Evolutionary conservation across 2,113 vertebrate species (phyloP).

Genomic region (Nibea albiflora): DNA sequence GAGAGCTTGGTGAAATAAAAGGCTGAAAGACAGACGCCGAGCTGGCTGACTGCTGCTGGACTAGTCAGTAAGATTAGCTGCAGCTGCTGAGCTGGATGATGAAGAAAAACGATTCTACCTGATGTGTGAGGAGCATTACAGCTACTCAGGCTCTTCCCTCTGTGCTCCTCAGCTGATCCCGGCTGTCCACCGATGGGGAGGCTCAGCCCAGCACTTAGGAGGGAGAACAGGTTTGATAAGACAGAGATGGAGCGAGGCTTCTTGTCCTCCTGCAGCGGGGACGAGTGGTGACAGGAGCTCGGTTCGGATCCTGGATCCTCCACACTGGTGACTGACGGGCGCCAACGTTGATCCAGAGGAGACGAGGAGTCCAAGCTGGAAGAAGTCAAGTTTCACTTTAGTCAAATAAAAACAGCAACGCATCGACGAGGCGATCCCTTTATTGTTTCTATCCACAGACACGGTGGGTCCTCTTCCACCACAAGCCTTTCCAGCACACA

Average conservation of each 20-base stretch:
- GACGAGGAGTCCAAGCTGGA: not conserved
- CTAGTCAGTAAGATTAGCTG: no score
- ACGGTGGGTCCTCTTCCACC: no score
- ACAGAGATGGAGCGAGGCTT: constrained; percentile 1
- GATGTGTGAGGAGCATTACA: not conserved
- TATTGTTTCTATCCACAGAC: no score
- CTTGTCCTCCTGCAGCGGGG: not conserved
- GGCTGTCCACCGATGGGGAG: constrained; percentile 1
- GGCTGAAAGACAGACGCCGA: no score
- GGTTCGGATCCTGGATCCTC: not conserved
- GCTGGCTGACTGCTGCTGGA: no score
- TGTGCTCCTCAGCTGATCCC: constrained; percentile 4
- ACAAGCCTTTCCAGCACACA: no score
- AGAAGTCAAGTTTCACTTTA: not conserved
- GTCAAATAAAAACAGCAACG: not conserved
- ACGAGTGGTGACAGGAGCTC: not conserved
- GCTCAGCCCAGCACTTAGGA: constrained; percentile 16
- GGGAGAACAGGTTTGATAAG: constrained; percentile 34
- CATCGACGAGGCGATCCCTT: no score
- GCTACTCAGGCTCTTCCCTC: not conserved
- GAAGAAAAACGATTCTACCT: constrained; percentile 28
- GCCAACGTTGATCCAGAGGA: not conserved
- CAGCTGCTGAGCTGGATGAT: no score
- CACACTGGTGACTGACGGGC: not conserved
- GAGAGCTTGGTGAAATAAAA: no score